These are phyloP conservation scores for Gryllus bimaculatus DNA, from an alignment of 1,140 invertebrate genomes.

Conservation along the genomic window DNA sequence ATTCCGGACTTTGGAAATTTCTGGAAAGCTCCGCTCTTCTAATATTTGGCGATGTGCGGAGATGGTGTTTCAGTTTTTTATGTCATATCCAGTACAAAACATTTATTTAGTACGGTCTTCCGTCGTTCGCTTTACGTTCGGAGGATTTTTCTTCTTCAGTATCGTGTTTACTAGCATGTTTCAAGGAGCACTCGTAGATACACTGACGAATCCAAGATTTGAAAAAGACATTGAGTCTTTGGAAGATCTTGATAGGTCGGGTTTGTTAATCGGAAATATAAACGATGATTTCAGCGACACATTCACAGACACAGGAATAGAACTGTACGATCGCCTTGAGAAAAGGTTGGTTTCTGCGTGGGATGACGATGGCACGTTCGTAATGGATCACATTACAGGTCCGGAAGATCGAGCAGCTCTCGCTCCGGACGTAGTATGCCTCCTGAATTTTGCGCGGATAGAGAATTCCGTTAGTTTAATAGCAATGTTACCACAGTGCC, in stretches of 20 bases:
- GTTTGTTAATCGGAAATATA: background rate
- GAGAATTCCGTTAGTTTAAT: too few relatives aligned
- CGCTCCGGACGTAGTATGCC: too few relatives aligned
- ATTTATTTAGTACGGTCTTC: background rate
- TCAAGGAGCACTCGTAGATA: background rate
- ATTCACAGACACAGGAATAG: background rate
- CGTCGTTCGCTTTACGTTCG: background rate
- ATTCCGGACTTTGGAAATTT: background rate
- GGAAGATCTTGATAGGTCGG: background rate
- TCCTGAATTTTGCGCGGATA: too few relatives aligned
- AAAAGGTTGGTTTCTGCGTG: background rate
- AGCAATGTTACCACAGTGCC: too few relatives aligned
- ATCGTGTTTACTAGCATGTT: background rate
- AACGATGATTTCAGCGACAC: background rate
- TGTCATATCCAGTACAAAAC: background rate
- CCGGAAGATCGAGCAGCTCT: too few relatives aligned
- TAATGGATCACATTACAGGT: too few relatives aligned
- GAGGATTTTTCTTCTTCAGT: background rate
- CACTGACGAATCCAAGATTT: background rate
- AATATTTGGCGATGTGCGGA: background rate
- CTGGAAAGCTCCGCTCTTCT: background rate
- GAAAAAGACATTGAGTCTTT: background rate
- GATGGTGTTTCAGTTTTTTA: background rate
- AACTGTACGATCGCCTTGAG: background rate
- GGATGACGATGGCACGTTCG: too few relatives aligned